A percentile compares a stretch with the other conserved stretches of the same genome.
Conservation (phyloP, 2,888 invertebrate genomes). For the Eubasilissa splendida region DNA sequence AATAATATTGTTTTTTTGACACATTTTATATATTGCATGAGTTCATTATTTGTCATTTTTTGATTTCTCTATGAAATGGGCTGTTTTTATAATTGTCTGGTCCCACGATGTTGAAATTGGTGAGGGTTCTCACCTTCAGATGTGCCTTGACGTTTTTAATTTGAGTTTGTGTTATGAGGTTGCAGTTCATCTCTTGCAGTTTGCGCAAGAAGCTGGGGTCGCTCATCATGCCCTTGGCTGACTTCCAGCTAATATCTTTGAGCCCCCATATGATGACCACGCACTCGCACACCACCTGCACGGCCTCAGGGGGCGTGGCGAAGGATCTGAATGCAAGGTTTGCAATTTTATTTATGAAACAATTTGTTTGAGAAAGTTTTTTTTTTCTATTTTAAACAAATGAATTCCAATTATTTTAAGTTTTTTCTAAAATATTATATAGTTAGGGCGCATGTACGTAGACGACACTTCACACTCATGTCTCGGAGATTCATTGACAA, state of each 20-base stretch:
- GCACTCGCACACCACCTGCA: conserved; percentile 92
- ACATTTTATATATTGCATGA: background rate
- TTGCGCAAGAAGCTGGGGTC: conserved; percentile 87
- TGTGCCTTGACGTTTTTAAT: conserved; percentile 81
- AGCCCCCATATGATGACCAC: conserved; percentile 88
- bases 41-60: too few species aligned
- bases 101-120: too few species aligned
- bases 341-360: background rate
- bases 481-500: too few species aligned
- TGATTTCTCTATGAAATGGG: too few species aligned
- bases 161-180: conserved; percentile 81
- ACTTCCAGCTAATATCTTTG: conserved; percentile 92
- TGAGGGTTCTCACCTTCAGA: conserved; percentile 72
- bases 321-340: conserved; percentile 77
- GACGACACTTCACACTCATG: too few species aligned
- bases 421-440: too few species aligned
- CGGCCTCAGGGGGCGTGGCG: conserved; percentile 91
- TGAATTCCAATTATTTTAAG: too few species aligned
- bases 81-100: too few species aligned
- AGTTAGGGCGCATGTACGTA: too few species aligned
- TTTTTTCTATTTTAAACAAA: background rate
- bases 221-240: conserved; percentile 93
- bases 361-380: conserved; percentile 43
- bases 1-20: too few species aligned
- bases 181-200: conserved; percentile 90